These are phyloP conservation scores for Drosophila bunnanda DNA, from an alignment of 2,888 invertebrate genomes.

Conservation along the genomic window DNA sequence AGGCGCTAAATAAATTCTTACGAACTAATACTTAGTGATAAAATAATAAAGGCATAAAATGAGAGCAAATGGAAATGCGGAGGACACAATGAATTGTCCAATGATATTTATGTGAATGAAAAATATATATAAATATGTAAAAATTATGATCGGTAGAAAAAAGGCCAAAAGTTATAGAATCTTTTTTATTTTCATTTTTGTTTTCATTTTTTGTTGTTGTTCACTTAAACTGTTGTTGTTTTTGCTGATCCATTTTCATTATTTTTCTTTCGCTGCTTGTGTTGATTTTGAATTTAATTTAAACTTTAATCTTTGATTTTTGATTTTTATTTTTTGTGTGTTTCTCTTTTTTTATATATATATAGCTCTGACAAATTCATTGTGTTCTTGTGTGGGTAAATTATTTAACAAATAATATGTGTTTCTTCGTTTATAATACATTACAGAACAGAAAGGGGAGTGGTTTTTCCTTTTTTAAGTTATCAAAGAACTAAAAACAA, in stretches of 20 bases:
- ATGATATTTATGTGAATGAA: conserved; percentile 63
- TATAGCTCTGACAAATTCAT: conserved; percentile 83
- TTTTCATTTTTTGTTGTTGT: conserved; percentile 46
- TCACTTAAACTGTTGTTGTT: conserved; percentile 43
- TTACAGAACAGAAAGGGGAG: conserved; percentile 46
- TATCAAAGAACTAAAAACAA: conserved; percentile 41
- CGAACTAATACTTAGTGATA: conserved; percentile 47
- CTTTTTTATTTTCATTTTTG: conserved; percentile 61
- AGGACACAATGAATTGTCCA: conserved; percentile 81
- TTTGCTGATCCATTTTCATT: conserved; percentile 9
- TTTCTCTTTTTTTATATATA: conserved; percentile 59
- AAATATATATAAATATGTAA: conserved; percentile 15
- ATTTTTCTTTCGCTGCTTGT: conserved; percentile 29
- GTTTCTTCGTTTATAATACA: conserved; percentile 49
- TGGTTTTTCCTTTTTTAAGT: conserved; percentile 7
- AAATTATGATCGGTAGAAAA: conserved; percentile 39
- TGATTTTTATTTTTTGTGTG: conserved; percentile 24
- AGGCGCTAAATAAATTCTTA: conserved; percentile 64
- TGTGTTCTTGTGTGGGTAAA: conserved; percentile 65
- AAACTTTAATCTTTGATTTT: conserved; percentile 44
- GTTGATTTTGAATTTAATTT: conserved; percentile 50
- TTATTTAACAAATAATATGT: conserved; percentile 34
- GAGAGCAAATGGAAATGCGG: conserved; percentile 37
- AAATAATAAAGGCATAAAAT: conserved; percentile 20
- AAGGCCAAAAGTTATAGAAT: conserved; percentile 48